Conservation (phyloP, 53 echinoderm and acorn worm genomes). For the Mesocentrotus franciscanus region DNA sequence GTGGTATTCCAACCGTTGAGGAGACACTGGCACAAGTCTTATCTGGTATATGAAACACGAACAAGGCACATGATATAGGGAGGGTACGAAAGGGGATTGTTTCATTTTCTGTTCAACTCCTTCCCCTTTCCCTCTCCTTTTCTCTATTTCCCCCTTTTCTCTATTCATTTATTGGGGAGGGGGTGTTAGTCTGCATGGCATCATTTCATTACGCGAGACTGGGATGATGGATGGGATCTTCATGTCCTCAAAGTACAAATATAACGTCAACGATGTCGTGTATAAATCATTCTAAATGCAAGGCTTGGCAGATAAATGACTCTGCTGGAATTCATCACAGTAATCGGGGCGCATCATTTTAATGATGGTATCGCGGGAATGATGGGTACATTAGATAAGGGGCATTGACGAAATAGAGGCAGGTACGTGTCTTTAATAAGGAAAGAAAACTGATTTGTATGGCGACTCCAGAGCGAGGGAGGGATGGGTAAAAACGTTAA, state of each 20-base stretch:
- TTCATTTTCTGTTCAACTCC: too few species aligned
- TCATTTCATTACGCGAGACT: background rate
- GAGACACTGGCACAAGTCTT: too few species aligned
- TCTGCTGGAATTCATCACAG: background rate
- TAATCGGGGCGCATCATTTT: slow-evolving; percentile 9
- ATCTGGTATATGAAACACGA: too few species aligned
- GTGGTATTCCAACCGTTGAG: too few species aligned
- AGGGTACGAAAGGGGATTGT: too few species aligned
- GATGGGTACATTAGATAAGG: background rate
- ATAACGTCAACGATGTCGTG: background rate
- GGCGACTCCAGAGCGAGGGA: background rate
- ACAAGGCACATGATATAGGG: too few species aligned
- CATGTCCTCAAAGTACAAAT: background rate
- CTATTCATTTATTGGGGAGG: too few species aligned
- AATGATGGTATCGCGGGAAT: background rate
- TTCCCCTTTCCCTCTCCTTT: too few species aligned
- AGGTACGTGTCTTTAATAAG: slow-evolving; percentile 19
- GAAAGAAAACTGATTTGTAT: background rate
- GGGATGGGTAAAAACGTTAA: background rate
- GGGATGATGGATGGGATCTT: background rate
- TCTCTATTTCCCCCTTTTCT: too few species aligned
- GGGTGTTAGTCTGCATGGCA: background rate
- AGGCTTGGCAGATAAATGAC: background rate
- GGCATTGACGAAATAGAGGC: background rate
- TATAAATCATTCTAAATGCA: slow-evolving; percentile 30